Percentiles rank a stretch among this genome's conserved stretches.
These are phyloP conservation scores for Hoplias malabaricus DNA, from an alignment of 2,113 vertebrate species.

Conservation along the genomic window DNA sequence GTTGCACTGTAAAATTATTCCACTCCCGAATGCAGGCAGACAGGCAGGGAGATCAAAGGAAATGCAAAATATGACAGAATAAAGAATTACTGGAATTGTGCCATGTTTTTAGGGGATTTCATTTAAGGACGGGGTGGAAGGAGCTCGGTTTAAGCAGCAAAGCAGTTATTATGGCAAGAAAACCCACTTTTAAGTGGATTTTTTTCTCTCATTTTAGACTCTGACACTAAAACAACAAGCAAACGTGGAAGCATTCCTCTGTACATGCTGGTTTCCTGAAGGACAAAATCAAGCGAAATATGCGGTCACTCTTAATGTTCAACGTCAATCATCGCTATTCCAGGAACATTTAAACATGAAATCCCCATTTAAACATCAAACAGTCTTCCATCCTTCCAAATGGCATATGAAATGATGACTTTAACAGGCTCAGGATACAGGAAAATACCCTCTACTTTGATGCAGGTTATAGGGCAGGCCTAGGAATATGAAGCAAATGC, in stretches of 20 bases:
- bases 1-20: slow-evolving; percentile 56
- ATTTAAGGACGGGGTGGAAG: slow-evolving; percentile 39
- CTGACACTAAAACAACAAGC: slow-evolving; percentile 13
- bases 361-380: slow-evolving; percentile 25
- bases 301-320: not conserved
- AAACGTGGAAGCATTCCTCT: not conserved
- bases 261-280: slow-evolving; percentile 16
- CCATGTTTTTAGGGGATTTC: slow-evolving; percentile 40
- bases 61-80: slow-evolving; percentile 48
- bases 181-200: slow-evolving; percentile 31
- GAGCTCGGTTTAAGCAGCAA: slow-evolving; percentile 48
- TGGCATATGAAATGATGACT: not conserved
- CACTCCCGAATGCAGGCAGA: slow-evolving; percentile 50
- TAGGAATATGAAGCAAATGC: not conserved
- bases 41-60: slow-evolving; percentile 62
- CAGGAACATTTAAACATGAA: slow-evolving; percentile 3
- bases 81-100: slow-evolving; percentile 54
- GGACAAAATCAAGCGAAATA: slow-evolving; percentile 15
- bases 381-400: not conserved
- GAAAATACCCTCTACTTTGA: not conserved
- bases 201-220: not conserved
- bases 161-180: slow-evolving; percentile 46
- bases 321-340: not conserved
- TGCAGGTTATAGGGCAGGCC: not conserved
- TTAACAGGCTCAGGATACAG: not conserved